Evolutionary conservation across 2,888 invertebrate genomes (phyloP), one percentile per base, ranked within the genome.

Genomic region (Gnatocerus cornutus): DNA sequence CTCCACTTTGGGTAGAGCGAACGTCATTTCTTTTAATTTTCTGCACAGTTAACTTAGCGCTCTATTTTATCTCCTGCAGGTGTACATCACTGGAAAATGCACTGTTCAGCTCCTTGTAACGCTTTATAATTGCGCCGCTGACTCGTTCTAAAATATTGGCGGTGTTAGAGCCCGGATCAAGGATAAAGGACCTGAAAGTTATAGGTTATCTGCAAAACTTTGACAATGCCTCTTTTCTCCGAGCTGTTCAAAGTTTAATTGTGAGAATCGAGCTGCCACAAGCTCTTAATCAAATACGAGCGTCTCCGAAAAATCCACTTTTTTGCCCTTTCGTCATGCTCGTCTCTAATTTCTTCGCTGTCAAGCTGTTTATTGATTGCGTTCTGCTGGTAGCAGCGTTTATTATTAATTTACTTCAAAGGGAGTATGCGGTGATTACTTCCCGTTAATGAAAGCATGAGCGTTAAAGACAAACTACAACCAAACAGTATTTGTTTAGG

Each of bases 141-240:
- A 48, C 27, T 61, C 61, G 48, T 37, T 33, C 29, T 48, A 48
- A 61, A 46, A 61, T 48, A 46, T 61, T 48, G 61, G 21, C 9
- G 61, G 48, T 21, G 46, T 61, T 61, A 46, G 43, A 33, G 33
- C 50, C 10, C 10, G 46, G 46, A 46, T 14, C 50, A 46, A 46
- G 46, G 46, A 46, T 14, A 10, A 7, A n/a, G 59, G 30, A 45
- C 45, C 46, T 14, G 33, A 61, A 61, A 61, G 46, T 61, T 61
- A 61, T 46, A 29, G 46, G 61, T 61, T 61, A 61, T 61, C 61
- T 61, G 37, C 33, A 29, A 63, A 63, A 63, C 62, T 63, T 63
- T 39, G 50, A 41, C 62, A 63, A 63, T 63, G 52, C 62, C 50
- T 37, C 62, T 52, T 63, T 63, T 52, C 39, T 52, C 41, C 62